Evolutionary conservation across 2,113 vertebrate genomes (phyloP), one percentile per base, ranked within the genome.

Genomic region (Gymnarchus niloticus): DNA sequence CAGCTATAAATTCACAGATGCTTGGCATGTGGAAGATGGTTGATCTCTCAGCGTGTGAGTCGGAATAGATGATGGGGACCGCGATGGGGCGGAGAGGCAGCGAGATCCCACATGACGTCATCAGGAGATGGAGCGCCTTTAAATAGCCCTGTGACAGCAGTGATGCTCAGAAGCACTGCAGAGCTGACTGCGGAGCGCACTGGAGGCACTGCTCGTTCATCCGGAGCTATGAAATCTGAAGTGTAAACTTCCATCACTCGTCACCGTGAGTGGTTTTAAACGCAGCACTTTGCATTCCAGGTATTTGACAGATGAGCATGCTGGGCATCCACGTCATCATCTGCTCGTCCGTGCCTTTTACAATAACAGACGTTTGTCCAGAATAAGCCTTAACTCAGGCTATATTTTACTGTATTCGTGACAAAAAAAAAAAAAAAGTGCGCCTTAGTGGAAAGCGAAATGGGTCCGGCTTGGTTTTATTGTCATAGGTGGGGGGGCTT

Each of bases 41-140:
- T 48, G 76, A 78, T 48, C 46, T 78, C 44, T 73, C 65, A 41
- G 65, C 6, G 52, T 54, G 52, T 8, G 23, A 61, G 21, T 81
- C 52, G 12, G 19, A 81, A 52, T 52, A 52, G 49, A 48, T 81
- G 80, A 25, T 21, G 49, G 80, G 23, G 33, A 69, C 25, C 23
- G 49, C n/a, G n/a, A n/a, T n/a, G 84, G 23, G 61, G 84, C 61
- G 84, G 33, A 57, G 69, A 87, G 65, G 82, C 78, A 0, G 23
- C 88, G 89, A 89, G 86, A 90, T 89, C 85, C 89, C 89, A 49
- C 81, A 28, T 90, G 84, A 90, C 89, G 89, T 90, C 89, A 91
- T 49, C 56, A 48, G 10, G 87, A 81, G 87, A 65, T 73, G 82
- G 84, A 84, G 86, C 46, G 87, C 84, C 86, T 88, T 89, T 89